phyloP scores from a whole-genome alignment of 2,113 vertebrate genomes.

The Limanda limanda region DNA sequence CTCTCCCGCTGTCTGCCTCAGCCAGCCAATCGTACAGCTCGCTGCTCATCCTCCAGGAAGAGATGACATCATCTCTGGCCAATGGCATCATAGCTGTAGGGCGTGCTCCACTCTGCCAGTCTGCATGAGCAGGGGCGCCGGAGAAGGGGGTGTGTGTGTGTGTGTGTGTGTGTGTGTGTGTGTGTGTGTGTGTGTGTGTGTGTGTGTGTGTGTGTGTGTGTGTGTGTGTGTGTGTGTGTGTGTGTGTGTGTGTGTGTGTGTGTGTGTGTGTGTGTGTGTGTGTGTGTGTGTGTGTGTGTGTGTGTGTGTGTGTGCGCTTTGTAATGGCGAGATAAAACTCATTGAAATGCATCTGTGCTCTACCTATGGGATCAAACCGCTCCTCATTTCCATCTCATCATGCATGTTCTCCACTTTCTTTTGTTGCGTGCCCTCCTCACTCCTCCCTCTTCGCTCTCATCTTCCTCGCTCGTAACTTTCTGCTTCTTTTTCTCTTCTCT shows the following conservation, averaged over 20 bases:
- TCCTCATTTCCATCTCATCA: constrained; percentile 53
- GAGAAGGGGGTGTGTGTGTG: constrained; percentile 6
- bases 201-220: constrained; percentile 5
- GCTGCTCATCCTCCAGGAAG: constrained; percentile 83
- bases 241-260: constrained; percentile 20
- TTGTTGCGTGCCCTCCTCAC: not conserved
- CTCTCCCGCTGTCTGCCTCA: constrained; percentile 85
- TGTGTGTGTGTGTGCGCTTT: constrained; percentile 20
- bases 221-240: constrained; percentile 1
- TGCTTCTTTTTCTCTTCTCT: not conserved
- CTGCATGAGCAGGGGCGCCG: constrained; percentile 31
- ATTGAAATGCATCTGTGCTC: constrained; percentile 68
- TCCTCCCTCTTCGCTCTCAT: not conserved
- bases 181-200: too few relatives aligned
- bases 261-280: constrained; percentile 9
- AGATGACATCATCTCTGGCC: constrained; percentile 97
- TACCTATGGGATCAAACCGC: constrained; percentile 48
- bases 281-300: constrained; percentile 1
- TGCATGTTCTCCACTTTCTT: not conserved
- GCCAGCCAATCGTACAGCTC: constrained; percentile 84
- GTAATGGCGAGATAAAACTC: constrained; percentile 51
- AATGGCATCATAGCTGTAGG: constrained; percentile 85
- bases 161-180: constrained; percentile 15
- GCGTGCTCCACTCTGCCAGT: constrained; percentile 81
- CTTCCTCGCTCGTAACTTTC: not conserved